These are phyloP conservation scores for Liasis olivaceus DNA, from an alignment of 2,797 vertebrate species.

Conservation along the genomic window DNA sequence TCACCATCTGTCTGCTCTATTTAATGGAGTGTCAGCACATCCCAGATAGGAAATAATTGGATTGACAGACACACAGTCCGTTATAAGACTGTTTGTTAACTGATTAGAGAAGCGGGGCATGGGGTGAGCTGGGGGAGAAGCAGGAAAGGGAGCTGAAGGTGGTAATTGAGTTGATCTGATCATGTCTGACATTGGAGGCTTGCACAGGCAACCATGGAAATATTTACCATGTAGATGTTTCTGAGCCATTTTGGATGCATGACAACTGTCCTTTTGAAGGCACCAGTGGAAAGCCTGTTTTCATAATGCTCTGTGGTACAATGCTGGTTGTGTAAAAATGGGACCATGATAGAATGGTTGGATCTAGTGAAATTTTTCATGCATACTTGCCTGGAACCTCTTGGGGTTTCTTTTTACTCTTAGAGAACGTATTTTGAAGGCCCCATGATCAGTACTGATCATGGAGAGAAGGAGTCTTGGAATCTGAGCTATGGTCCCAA, in stretches of 20 bases:
- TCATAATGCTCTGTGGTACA: conserved; percentile 25
- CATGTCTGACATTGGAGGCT: conserved; percentile 41
- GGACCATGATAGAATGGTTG: conserved; percentile 61
- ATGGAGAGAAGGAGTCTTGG: neutral
- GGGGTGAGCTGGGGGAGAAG: conserved; percentile 35
- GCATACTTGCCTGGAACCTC: conserved; percentile 74
- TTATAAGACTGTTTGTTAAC: conserved; percentile 67
- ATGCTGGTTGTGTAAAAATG: neutral
- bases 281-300: neutral
- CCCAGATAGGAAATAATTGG: conserved; percentile 71
- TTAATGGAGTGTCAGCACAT: conserved; percentile 68
- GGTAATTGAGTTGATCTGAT: conserved; percentile 63
- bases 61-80: conserved; percentile 70
- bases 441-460: conserved; percentile 50
- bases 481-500: neutral
- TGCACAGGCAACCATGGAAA: neutral
- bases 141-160: conserved; percentile 60
- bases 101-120: conserved; percentile 45
- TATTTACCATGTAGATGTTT: conserved; percentile 40
- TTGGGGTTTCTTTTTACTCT: conserved; percentile 68
- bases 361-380: conserved; percentile 72
- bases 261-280: neutral
- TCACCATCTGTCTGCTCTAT: conserved; percentile 62
- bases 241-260: neutral
- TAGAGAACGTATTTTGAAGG: conserved; percentile 68